Conservation (phyloP, 2,888 invertebrate genomes). For the Apamea anceps region DNA sequence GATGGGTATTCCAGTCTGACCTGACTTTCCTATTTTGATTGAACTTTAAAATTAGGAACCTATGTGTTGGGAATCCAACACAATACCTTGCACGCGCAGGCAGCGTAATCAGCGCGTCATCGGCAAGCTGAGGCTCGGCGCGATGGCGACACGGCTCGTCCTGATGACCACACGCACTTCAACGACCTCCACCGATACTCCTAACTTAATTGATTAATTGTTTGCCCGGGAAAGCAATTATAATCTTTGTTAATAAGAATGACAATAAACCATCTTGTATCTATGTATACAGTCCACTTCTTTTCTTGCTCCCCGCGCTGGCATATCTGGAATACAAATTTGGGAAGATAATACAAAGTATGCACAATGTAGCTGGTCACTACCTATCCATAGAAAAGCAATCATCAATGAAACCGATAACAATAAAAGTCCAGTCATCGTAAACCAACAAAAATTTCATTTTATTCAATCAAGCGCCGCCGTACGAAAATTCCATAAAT, state of each 20-base stretch:
- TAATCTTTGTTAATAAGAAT: not conserved
- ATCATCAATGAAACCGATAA: constrained; percentile 27
- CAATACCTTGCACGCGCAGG: not conserved
- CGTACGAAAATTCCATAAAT: constrained; percentile 68
- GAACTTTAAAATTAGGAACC: not conserved
- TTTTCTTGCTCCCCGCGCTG: not conserved
- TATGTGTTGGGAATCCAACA: not conserved
- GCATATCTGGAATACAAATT: not conserved
- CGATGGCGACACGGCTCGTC: not conserved
- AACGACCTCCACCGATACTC: not conserved
- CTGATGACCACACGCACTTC: not conserved
- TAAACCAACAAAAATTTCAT: constrained; percentile 56
- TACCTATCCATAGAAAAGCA: constrained; percentile 7
- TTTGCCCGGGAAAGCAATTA: not conserved
- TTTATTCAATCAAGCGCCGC: constrained; percentile 69
- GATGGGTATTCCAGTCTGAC: not conserved
- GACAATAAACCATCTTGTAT: not conserved
- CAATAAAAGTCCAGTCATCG: constrained; percentile 42
- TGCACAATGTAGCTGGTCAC: constrained; percentile 3
- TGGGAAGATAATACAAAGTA: not conserved
- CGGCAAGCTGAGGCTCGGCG: not conserved
- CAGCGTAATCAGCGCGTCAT: not conserved
- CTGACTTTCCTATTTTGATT: not conserved
- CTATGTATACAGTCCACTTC: not conserved
- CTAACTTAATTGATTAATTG: not conserved